Conservation (phyloP, 2,888 invertebrate genomes). For the Eupithecia dodoneata region DNA sequence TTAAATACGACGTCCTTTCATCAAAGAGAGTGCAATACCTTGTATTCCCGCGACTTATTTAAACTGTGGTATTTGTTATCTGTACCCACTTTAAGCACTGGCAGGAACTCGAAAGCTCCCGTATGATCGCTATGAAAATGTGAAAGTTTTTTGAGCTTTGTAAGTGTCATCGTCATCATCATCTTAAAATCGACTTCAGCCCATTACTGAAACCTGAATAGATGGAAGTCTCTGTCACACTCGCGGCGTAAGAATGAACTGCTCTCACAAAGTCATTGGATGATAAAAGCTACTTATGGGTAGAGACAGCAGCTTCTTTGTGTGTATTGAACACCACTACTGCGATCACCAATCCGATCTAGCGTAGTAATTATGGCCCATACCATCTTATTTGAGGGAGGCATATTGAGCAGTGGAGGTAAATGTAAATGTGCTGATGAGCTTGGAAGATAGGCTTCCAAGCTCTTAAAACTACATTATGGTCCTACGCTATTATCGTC, state of each 20-base stretch:
- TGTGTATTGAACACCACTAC: too few relatives aligned
- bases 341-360: background rate
- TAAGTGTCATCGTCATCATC: background rate
- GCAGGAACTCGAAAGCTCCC: background rate
- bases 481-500: too few relatives aligned
- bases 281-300: background rate
- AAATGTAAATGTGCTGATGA: background rate
- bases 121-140: background rate
- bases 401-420: background rate
- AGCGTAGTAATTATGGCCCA: background rate
- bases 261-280: background rate
- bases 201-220: too few relatives aligned
- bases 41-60: slow-evolving; percentile 52
- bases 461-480: too few relatives aligned
- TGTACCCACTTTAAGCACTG: background rate
- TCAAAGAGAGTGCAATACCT: slow-evolving; percentile 66
- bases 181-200: background rate
- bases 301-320: background rate
- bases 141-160: background rate
- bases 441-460: background rate
- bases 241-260: too few relatives aligned
- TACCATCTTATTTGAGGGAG: background rate
- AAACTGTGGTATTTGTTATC: slow-evolving; percentile 31
- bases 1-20: slow-evolving; percentile 24
- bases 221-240: too few relatives aligned